Evolutionary conservation across 2,888 invertebrate species (phyloP), one percentile per base, ranked within the genome.

Genomic region (Amphiduros pacificus): DNA sequence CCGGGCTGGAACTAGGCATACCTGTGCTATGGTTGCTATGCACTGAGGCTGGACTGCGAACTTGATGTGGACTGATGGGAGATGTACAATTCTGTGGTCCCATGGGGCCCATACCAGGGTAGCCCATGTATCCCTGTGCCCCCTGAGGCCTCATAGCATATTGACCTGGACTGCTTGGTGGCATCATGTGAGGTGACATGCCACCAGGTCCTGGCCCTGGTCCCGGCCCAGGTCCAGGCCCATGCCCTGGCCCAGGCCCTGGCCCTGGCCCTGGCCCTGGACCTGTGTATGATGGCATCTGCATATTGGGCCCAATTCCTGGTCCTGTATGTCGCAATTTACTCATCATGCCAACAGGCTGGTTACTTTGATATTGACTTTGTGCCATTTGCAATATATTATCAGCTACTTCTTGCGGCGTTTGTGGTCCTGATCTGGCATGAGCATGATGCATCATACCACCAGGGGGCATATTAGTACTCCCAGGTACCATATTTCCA

Each of bases 11-110:
- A 58, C 71, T 72, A 6, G 74, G 72, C 56, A 76, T 55, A n/a
- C n/a, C n/a, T n/a, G n/a, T n/a, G 65, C 73, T 74, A 22, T 74
- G 75, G 48, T 71, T 71, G 66, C 74, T 76, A 36, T 75, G 77
- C 31, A 73, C 74, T 32, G 77, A 76, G 17, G 73, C 72, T 27
- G 78, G 76, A 65, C 77, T 77, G 28, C 64, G 63, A 52, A 73
- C 63, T 48, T 61, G 60, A 56, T 69, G 65, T 3, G 76, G 76
- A 63, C 77, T 76, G n/a, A 74, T 70, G 4, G 77, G 76, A 2
- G 77, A 76, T 36, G 72, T 68, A 44, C 74, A 66, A 41, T 62
- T 55, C 26, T 58, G 49, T 51, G 41, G 29, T 1, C 31, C 22
- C 40, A 40, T 17, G 27, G 57, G 48, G n/a, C n/a, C n/a, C n/a